phyloP scores from a whole-genome alignment of 2,888 invertebrate species.

The Spodoptera littoralis region DNA sequence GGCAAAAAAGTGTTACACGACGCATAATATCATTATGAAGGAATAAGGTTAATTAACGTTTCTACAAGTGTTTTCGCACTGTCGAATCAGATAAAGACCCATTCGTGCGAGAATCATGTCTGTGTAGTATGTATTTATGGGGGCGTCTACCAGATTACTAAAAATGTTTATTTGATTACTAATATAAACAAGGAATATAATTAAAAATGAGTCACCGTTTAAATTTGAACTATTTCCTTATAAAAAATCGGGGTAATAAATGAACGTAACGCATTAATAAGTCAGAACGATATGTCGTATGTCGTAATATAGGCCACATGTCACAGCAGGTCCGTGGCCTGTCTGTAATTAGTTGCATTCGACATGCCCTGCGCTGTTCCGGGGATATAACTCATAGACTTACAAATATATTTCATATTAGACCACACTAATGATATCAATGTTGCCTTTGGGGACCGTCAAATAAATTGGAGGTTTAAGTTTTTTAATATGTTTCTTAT shows the following conservation, averaged over 20 bases:
- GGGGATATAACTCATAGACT: constrained; percentile 65
- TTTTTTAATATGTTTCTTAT: constrained; percentile 16
- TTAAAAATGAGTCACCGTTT: constrained; percentile 40
- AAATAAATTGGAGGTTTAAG: constrained; percentile 42
- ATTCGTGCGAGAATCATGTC: no score
- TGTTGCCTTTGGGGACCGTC: constrained; percentile 31
- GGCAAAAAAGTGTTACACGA: constrained; percentile 40
- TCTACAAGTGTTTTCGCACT: constrained; percentile 27
- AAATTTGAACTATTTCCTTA: constrained; percentile 34
- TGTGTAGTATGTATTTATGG: constrained; percentile 8
- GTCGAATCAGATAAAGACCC: not conserved
- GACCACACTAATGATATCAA: constrained; percentile 47
- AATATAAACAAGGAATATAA: constrained; percentile 11
- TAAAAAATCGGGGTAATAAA: constrained; percentile 47
- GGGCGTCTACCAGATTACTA: constrained; percentile 8
- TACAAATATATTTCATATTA: constrained; percentile 55
- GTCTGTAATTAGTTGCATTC: constrained; percentile 82
- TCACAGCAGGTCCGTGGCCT: constrained; percentile 71
- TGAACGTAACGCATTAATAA: constrained; percentile 57
- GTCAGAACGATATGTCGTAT: constrained; percentile 58
- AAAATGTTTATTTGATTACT: constrained; percentile 8
- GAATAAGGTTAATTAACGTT: constrained; percentile 42
- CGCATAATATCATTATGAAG: constrained; percentile 14
- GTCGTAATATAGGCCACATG: constrained; percentile 77
- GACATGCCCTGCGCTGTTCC: constrained; percentile 77